Evolutionary conservation across 2,113 vertebrate species (phyloP), one percentile per base, ranked within the genome.

Genomic region (Stercorarius parasiticus): DNA sequence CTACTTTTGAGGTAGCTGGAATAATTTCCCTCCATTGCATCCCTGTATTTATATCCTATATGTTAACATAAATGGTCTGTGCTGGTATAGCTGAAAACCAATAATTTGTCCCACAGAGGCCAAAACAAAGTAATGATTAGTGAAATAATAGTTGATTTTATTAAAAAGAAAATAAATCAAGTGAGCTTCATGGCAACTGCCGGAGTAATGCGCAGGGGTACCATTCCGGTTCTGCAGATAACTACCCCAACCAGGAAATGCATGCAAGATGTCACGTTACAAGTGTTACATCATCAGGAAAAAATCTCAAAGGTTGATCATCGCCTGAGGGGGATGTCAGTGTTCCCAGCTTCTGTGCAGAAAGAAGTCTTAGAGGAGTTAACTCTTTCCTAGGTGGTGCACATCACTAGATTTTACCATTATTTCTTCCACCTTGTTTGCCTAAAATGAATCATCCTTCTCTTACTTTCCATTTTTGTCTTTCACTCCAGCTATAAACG

Each of bases 261-360:
- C 72, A 72, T 95, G 97, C 89, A 82, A 91, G 91, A 95, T 96
- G 96, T 95, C 94, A 97, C 32, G 7, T 95, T 95, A 58, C 94
- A 91, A 59, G 38, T 50, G 64, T 97, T 97, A 96, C 91, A 94
- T 95, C 96, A 95, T 16, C 84, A 90, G 81, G 83, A 87, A 97
- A 97, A 96, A 93, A 96, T 96, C 95, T 95, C 86, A 70, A 17
- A 95, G 91, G 94, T 55, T 93, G 91, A 95, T 95, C 82, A 50
- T 50, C 14, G 38, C 95, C 89, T 5, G 27, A 91, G 94, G 94
- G 96, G 88, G 22, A 94, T 91, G 95, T 97, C 88, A 94, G 70
- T 87, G 62, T 82, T 95, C 62, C 58, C 59, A 93, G 53, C 52
- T 92, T 21, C 92, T 49, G 64, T 82, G 47, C 55, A 40, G n/a